A percentile compares a stretch with the other conserved stretches of the same genome.
Evolutionary conservation across 2,888 invertebrate genomes (phyloP).

Genomic region (Pyrrhia umbra): DNA sequence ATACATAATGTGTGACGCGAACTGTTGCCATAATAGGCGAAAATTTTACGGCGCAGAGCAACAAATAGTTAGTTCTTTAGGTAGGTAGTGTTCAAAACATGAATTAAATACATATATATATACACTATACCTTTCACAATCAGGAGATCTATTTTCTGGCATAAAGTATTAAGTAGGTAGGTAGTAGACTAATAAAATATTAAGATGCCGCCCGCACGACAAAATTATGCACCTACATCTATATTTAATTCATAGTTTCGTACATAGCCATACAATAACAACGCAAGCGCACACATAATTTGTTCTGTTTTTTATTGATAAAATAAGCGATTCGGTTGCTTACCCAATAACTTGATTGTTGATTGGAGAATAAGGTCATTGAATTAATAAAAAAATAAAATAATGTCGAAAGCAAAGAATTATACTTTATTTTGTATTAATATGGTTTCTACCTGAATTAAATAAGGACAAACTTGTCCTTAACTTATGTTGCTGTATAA

Average conservation of each 20-base stretch:
- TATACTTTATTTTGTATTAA: constrained; percentile 8
- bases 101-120: too few relatives aligned
- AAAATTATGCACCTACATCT: too few relatives aligned
- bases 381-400: constrained; percentile 26
- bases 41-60: background rate
- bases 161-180: too few relatives aligned
- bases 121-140: too few relatives aligned
- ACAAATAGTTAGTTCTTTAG: too few relatives aligned
- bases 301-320: constrained; percentile 26
- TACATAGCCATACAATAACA: constrained; percentile 16
- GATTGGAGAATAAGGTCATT: constrained; percentile 51
- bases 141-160: too few relatives aligned
- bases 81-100: too few relatives aligned
- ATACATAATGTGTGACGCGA: too few relatives aligned
- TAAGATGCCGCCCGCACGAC: too few relatives aligned
- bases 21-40: too few relatives aligned
- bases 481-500: background rate
- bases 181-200: too few relatives aligned
- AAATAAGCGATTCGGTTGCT: constrained; percentile 28
- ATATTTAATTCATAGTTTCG: too few relatives aligned
- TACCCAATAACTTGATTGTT: constrained; percentile 20
- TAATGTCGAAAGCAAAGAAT: constrained; percentile 24
- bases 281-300: constrained; percentile 20
- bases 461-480: constrained; percentile 7
- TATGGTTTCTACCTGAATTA: constrained; percentile 18